phyloP scores from a whole-genome alignment of 2,797 vertebrate genomes.

The Caiman crocodilus region DNA sequence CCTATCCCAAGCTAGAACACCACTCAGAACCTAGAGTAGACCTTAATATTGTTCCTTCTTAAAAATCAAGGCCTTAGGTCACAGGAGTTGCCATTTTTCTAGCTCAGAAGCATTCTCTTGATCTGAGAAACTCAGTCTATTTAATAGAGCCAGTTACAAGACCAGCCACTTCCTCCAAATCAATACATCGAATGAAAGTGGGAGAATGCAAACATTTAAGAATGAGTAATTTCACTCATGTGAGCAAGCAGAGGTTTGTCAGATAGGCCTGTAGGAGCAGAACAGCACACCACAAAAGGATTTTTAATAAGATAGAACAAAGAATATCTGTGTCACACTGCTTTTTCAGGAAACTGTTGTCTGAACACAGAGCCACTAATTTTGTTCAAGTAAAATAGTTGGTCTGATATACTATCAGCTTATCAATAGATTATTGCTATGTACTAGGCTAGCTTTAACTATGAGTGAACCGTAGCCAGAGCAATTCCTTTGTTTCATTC shows the following conservation, averaged over 20 bases:
- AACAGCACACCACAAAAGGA: background rate
- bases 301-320: background rate
- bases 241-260: background rate
- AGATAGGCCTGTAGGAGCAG: rapidly evolving
- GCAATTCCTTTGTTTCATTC: too few species aligned
- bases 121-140: background rate
- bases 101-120: background rate
- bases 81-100: too few species aligned
- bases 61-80: too few species aligned
- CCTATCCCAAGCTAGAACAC: background rate
- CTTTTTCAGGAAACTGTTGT: rapidly evolving
- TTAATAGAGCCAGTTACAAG: background rate
- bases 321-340: rapidly evolving
- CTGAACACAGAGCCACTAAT: background rate
- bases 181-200: rapidly evolving
- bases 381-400: rapidly evolving
- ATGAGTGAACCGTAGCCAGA: background rate
- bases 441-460: rapidly evolving
- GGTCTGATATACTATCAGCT: background rate
- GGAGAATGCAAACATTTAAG: rapidly evolving
- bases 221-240: background rate
- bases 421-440: background rate
- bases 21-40: rapidly evolving
- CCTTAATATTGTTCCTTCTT: background rate
- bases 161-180: rapidly evolving